phyloP scores from a whole-genome alignment of 2,113 vertebrate genomes.

The Paradoxurus hermaphroditus region DNA sequence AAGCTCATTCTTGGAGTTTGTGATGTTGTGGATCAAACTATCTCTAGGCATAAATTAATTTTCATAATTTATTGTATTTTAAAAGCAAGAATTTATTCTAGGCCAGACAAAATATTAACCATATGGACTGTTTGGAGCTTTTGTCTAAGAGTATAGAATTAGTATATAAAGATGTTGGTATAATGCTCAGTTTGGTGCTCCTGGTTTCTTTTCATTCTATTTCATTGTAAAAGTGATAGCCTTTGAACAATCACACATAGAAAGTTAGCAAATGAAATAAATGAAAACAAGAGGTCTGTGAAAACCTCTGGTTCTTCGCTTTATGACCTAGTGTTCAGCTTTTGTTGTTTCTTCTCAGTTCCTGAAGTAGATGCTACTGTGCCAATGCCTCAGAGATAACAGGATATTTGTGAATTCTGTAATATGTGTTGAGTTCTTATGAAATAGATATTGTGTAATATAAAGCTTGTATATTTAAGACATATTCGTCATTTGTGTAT shows the following conservation, averaged over 20 bases:
- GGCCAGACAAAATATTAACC: slow-evolving; percentile 16
- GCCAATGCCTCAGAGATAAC: background rate
- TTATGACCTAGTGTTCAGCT: background rate
- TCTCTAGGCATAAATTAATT: slow-evolving; percentile 28
- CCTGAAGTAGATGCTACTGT: background rate
- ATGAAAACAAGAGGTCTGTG: background rate
- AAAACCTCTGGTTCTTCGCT: background rate
- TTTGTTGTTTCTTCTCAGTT: background rate
- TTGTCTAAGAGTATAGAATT: background rate
- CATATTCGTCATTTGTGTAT: background rate
- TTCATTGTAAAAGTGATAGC: background rate
- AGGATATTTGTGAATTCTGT: background rate
- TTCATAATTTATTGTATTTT: slow-evolving; percentile 38
- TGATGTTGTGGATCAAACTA: background rate
- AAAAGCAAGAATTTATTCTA: slow-evolving; percentile 37
- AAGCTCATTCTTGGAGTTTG: background rate
- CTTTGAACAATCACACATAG: background rate
- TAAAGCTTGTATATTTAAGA: background rate
- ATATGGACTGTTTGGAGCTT: background rate
- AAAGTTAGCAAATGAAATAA: slow-evolving; percentile 10
- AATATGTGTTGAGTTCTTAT: background rate
- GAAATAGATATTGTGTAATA: background rate
- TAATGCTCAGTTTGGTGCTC: background rate
- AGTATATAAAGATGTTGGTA: background rate
- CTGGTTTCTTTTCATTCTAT: background rate